Percentiles rank a stretch among this genome's conserved stretches.
Evolutionary conservation across 2,797 vertebrate species (phyloP).

Genomic region (Halcyon badia): DNA sequence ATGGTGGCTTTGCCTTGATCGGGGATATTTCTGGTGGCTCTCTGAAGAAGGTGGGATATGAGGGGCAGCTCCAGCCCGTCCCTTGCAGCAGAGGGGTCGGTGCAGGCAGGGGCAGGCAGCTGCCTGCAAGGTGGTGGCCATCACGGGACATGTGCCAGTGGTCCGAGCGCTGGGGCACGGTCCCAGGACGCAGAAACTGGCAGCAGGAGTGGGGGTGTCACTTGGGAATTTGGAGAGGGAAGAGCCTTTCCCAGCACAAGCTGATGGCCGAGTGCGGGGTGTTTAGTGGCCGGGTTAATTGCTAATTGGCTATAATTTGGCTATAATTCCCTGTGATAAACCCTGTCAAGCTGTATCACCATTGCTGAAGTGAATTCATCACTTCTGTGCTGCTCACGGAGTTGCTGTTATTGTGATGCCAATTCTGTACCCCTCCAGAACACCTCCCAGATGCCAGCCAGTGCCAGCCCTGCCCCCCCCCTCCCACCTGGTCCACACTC

Average conservation of each 20-base stretch:
- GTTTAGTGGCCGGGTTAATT: neutral
- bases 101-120: neutral
- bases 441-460: neutral
- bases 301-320: neutral
- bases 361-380: neutral
- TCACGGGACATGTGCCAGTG: rapidly evolving
- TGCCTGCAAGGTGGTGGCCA: neutral
- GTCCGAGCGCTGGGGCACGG: rapidly evolving
- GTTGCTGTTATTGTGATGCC: neutral
- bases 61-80: neutral
- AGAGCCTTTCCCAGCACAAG: neutral
- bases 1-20: neutral
- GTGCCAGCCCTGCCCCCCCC: neutral
- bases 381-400: neutral
- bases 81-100: neutral
- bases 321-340: neutral
- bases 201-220: neutral
- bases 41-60: neutral
- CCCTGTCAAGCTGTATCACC: conserved; percentile 10
- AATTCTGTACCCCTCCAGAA: neutral
- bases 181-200: neutral
- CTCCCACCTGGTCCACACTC: neutral
- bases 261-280: neutral
- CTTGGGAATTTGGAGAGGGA: neutral
- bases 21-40: too few relatives aligned